Conservation (phyloP, 2,113 vertebrate species). For the Calypte anna region DNA sequence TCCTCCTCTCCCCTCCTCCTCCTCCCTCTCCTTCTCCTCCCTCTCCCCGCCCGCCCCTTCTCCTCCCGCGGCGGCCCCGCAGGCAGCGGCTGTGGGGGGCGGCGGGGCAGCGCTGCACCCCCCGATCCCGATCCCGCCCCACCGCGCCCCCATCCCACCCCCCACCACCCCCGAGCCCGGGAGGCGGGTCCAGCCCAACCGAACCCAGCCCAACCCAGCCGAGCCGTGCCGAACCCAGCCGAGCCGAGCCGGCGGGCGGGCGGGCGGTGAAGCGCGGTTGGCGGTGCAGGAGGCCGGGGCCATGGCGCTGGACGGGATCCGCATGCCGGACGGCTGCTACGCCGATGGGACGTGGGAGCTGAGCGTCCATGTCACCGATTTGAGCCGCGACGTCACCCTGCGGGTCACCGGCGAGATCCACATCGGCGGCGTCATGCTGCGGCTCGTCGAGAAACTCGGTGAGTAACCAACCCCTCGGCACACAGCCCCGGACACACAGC, state of each 20-base stretch:
- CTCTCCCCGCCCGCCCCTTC: background rate
- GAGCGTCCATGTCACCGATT: conserved; percentile 95
- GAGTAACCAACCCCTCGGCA: conserved; percentile 1
- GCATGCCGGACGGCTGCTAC: conserved; percentile 99
- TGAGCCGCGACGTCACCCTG: conserved; percentile 92
- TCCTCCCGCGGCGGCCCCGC: conserved; percentile 17
- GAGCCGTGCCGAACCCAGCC: background rate
- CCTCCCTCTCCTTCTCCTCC: background rate
- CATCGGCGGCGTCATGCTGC: conserved; percentile 98
- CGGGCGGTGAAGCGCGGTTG: background rate
- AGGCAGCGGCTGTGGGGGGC: background rate
- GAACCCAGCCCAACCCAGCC: background rate
- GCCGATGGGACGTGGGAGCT: conserved; percentile 98
- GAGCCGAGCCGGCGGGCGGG: background rate
- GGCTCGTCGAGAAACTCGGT: conserved; percentile 97
- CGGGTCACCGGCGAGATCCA: conserved; percentile 96
- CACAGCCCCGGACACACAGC: background rate
- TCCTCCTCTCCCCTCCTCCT: background rate
- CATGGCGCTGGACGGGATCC: conserved; percentile 98
- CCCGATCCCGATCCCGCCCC: background rate
- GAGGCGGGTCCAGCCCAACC: background rate
- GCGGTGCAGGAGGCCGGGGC: conserved; percentile 77
- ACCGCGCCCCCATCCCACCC: background rate
- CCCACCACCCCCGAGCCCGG: background rate
- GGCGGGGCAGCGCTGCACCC: background rate